Percentiles rank a stretch among this genome's conserved stretches.
Evolutionary conservation across 2,113 vertebrate species (phyloP).

Genomic region (Erpornis zantholeuca): DNA sequence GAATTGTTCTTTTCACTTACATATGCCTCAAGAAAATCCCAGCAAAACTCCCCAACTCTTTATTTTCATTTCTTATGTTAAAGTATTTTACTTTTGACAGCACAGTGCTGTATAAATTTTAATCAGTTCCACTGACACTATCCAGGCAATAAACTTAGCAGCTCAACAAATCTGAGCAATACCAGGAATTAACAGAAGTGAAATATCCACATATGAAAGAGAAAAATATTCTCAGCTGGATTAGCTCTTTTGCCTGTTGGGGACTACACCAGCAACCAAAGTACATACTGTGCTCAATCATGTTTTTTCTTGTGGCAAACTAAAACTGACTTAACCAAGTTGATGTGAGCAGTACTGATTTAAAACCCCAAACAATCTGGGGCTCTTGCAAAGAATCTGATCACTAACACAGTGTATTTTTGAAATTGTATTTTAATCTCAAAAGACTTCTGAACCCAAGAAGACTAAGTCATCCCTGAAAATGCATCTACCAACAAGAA

Average conservation of each 20-base stretch:
- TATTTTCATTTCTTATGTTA: not conserved
- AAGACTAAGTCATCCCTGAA: not conserved
- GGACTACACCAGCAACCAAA: not conserved
- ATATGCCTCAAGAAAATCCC: accelerated
- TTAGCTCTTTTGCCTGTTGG: not conserved
- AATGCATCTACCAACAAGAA: not conserved
- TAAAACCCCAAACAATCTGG: not conserved
- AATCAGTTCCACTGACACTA: not conserved
- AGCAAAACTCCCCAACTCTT: not conserved
- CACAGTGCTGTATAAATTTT: not conserved
- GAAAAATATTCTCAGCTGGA: not conserved
- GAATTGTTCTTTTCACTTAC: not conserved
- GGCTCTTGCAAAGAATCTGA: not conserved
- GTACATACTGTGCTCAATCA: not conserved
- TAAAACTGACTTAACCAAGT: not conserved
- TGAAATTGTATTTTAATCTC: not conserved
- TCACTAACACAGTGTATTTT: not conserved
- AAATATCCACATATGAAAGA: not conserved
- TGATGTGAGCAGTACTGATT: not conserved
- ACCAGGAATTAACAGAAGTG: not conserved
- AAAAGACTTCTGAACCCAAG: not conserved
- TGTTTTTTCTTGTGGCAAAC: not conserved
- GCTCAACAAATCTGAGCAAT: not conserved
- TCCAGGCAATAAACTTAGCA: not conserved
- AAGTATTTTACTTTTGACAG: not conserved